Percentiles rank a stretch among this genome's conserved stretches.
Conservation (phyloP, 2,888 invertebrate species). For the Mimumesa dahlbomi region DNA sequence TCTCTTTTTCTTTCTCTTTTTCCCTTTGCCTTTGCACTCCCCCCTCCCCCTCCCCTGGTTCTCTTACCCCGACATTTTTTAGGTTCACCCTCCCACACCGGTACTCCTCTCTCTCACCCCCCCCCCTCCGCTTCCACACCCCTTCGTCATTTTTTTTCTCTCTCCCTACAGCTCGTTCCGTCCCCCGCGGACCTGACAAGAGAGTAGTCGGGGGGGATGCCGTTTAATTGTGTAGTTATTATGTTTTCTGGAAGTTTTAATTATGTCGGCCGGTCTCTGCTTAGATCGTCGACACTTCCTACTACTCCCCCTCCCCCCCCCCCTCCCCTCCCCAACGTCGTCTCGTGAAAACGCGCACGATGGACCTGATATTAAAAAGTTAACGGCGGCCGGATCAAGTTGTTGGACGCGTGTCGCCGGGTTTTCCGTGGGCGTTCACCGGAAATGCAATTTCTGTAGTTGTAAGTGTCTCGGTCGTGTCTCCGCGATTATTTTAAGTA, state of each 20-base stretch:
- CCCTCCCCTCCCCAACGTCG: too few species aligned
- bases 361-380: slow-evolving; percentile 1
- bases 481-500: too few species aligned
- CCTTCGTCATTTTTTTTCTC: slow-evolving; percentile 11
- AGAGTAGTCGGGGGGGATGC: slow-evolving; percentile 44
- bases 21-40: slow-evolving; percentile 17
- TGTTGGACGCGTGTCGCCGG: neutral
- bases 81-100: too few species aligned
- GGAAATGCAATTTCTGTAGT: too few species aligned
- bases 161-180: neutral
- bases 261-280: slow-evolving; percentile 50
- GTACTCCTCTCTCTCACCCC: slow-evolving; percentile 3
- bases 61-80: too few species aligned
- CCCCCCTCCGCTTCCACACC: too few species aligned
- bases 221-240: slow-evolving; percentile 68
- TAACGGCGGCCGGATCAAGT: too few species aligned
- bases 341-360: neutral
- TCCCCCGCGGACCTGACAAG: slow-evolving; percentile 12
- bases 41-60: slow-evolving; percentile 1
- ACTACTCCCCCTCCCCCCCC: neutral
- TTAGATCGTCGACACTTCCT: slow-evolving; percentile 43
- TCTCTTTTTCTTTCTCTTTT: slow-evolving; percentile 40
- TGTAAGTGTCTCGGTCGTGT: too few species aligned
- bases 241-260: slow-evolving; percentile 66
- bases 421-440: too few species aligned